phyloP scores from a whole-genome alignment of 1,140 invertebrate species.

The Scaptodrosophila lebanonensis region DNA sequence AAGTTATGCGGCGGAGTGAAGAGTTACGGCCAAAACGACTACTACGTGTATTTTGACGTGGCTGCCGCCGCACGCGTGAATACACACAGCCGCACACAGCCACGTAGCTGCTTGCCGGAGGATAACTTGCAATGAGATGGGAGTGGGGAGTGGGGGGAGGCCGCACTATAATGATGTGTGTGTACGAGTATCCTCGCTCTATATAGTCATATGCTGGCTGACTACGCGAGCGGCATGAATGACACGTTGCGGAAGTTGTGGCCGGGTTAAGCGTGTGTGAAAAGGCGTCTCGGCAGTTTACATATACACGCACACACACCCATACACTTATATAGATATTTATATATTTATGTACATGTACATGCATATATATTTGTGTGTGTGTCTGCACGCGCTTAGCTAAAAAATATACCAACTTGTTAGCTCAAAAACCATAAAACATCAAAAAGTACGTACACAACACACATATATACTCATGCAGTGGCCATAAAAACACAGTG shows the following conservation, averaged over 20 bases:
- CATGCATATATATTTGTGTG: not conserved
- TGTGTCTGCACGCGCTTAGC: slow-evolving; percentile 49
- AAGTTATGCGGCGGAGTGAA: slow-evolving; percentile 61
- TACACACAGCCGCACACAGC: slow-evolving; percentile 28
- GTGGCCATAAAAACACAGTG: not conserved
- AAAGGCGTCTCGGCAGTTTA: slow-evolving; percentile 53
- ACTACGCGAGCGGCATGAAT: slow-evolving; percentile 53
- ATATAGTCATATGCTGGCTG: too few species aligned
- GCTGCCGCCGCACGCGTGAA: too few species aligned
- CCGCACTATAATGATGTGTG: not conserved
- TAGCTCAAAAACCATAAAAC: slow-evolving; percentile 71
- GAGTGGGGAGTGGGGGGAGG: not conserved
- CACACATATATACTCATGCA: not conserved
- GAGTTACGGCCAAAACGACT: slow-evolving; percentile 54
- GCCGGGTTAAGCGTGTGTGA: slow-evolving; percentile 53
- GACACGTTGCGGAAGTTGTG: slow-evolving; percentile 69
- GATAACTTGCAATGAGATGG: too few species aligned
- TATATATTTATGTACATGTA: too few species aligned
- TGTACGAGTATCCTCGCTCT: slow-evolving; percentile 1
- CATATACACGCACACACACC: too few species aligned
- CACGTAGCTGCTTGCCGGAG: too few species aligned
- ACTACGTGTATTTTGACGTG: too few species aligned
- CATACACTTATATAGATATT: too few species aligned
- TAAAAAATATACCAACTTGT: slow-evolving; percentile 71
- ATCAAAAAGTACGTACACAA: slow-evolving; percentile 44